A percentile compares a stretch with the other conserved stretches of the same genome.
Evolutionary conservation across 1,140 invertebrate genomes (phyloP).

Genomic region (Hyphantria cunea): DNA sequence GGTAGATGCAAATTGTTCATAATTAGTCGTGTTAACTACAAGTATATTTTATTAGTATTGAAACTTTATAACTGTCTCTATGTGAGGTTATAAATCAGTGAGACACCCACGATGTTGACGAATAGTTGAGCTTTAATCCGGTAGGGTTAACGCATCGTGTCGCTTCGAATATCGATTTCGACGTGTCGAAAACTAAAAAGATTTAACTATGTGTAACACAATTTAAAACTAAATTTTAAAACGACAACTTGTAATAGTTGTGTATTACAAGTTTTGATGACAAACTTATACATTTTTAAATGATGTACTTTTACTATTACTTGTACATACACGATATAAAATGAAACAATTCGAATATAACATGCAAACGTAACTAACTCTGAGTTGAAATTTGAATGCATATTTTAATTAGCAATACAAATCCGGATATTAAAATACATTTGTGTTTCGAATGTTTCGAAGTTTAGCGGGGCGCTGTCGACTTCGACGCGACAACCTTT

Average conservation of each 20-base stretch:
- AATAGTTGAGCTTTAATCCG: conserved; percentile 52
- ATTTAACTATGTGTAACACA: no score
- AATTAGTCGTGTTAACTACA: no score
- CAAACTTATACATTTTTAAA: no score
- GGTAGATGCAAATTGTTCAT: no score
- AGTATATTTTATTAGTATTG: no score
- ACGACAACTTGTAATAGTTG: no score
- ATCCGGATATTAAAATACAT: conserved; percentile 39
- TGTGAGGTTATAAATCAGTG: conserved; percentile 55
- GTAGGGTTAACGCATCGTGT: conserved; percentile 52
- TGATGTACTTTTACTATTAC: no score
- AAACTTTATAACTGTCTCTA: conserved; percentile 45
- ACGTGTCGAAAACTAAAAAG: conserved; percentile 28
- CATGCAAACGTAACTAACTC: no score
- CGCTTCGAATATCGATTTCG: conserved; percentile 45
- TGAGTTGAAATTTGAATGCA: background rate
- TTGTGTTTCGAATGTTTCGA: conserved; percentile 29
- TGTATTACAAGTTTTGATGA: no score
- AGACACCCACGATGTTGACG: conserved; percentile 61
- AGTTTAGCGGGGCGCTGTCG: conserved; percentile 9
- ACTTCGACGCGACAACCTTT: conserved; percentile 38
- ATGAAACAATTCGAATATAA: no score
- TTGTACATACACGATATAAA: no score
- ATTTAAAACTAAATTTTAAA: no score
- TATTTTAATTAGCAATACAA: conserved; percentile 24